Evolutionary conservation across 2,888 invertebrate species (phyloP).

Genomic region (Sympetrum striolatum): DNA sequence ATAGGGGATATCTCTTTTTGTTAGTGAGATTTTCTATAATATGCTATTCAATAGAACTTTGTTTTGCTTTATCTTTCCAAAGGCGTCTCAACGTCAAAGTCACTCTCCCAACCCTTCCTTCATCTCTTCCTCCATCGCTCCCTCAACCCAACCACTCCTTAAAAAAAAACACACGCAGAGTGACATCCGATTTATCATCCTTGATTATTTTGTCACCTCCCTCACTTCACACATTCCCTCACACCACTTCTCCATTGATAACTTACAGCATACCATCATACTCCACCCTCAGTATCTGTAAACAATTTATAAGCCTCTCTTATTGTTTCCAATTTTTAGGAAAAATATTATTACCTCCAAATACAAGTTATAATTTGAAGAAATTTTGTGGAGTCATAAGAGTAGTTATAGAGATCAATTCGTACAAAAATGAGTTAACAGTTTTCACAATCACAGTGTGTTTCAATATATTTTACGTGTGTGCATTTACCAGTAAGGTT

Average conservation of each 20-base stretch:
- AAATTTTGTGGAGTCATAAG: too few species aligned
- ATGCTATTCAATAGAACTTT: neutral
- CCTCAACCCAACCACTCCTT: neutral
- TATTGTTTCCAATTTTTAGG: neutral
- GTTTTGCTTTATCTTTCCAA: neutral
- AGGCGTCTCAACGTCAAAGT: slow-evolving; percentile 5
- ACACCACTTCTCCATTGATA: neutral
- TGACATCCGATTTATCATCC: slow-evolving; percentile 27
- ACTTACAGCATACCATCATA: neutral
- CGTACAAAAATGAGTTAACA: too few species aligned
- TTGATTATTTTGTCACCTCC: slow-evolving; percentile 7
- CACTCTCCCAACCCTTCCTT: neutral
- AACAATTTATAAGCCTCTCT: neutral
- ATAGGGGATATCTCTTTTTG: too few species aligned
- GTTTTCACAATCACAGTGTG: too few species aligned
- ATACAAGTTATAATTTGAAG: too few species aligned
- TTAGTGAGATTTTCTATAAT: neutral
- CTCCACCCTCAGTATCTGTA: neutral
- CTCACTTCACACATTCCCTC: neutral
- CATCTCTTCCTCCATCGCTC: neutral
- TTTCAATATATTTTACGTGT: too few species aligned
- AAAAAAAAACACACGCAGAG: neutral
- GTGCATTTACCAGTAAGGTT: too few species aligned
- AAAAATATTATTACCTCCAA: too few species aligned
- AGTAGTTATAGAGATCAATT: too few species aligned